Conservation (phyloP, 2,888 invertebrate genomes). For the Limulus polyphemus region DNA sequence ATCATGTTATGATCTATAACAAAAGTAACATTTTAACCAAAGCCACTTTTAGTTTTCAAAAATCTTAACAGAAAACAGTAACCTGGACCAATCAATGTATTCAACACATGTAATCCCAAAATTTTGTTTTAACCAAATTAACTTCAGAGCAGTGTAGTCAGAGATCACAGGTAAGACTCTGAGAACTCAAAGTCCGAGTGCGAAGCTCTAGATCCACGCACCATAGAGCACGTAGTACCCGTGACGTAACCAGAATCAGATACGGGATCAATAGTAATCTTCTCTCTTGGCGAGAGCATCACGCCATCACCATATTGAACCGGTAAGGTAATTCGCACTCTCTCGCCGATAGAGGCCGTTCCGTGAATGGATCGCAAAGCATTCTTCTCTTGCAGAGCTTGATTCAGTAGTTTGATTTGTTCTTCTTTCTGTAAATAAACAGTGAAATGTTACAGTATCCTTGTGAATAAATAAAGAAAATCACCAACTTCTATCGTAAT, state of each 20-base stretch:
- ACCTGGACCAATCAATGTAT: no score
- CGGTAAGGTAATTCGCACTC: constrained; percentile 17
- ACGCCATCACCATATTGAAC: constrained; percentile 19
- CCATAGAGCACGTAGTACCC: constrained; percentile 36
- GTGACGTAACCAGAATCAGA: constrained; percentile 28
- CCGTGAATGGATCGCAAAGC: constrained; percentile 18
- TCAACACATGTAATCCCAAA: no score
- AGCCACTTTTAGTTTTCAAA: no score
- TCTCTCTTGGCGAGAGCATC: constrained; percentile 18
- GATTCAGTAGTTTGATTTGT: constrained; percentile 26
- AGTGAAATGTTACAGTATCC: constrained; percentile 4
- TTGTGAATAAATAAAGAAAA: neutral
- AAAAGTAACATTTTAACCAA: no score
- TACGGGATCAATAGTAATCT: constrained; percentile 23
- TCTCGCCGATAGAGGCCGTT: constrained; percentile 10
- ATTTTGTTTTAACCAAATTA: no score
- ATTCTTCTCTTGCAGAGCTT: constrained; percentile 24
- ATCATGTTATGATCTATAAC: no score
- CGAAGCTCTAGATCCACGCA: constrained; percentile 60
- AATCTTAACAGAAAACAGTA: no score
- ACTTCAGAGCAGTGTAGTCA: no score
- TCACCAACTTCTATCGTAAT: neutral
- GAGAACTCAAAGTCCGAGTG: constrained; percentile 78
- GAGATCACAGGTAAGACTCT: constrained; percentile 59
- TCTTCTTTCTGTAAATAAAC: constrained; percentile 29